Conservation (phyloP, 2,113 vertebrate genomes). For the Nyctibius bracteatus region DNA sequence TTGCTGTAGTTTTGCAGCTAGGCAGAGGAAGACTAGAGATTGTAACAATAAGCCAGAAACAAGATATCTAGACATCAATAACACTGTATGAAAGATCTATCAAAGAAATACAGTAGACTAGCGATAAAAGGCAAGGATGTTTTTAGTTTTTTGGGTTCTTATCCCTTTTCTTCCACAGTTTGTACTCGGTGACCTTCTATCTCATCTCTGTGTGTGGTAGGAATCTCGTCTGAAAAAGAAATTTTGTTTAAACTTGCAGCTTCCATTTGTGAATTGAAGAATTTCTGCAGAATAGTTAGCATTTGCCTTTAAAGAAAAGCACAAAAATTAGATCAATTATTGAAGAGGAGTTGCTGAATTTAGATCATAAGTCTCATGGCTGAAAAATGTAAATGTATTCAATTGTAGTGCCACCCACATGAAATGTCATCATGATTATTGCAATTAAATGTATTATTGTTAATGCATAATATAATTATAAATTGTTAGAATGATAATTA, state of each 20-base stretch:
- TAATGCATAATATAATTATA: not conserved
- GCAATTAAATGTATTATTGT: not conserved
- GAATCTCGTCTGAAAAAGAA: not conserved
- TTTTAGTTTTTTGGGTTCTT: not conserved
- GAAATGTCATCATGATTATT: not conserved
- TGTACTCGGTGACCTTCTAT: not conserved
- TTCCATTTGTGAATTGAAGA: not conserved
- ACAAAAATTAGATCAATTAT: not conserved
- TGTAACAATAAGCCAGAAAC: not conserved
- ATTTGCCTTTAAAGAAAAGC: not conserved
- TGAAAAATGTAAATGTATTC: not conserved
- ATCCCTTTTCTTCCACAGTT: too few relatives aligned
- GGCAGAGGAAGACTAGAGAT: not conserved
- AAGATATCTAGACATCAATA: constrained; percentile 11
- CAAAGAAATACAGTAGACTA: not conserved
- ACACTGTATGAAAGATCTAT: not conserved
- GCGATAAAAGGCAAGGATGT: not conserved
- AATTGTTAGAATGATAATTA: not conserved
- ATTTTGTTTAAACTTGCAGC: not conserved
- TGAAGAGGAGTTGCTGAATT: not conserved
- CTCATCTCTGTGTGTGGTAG: not conserved
- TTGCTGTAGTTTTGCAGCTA: not conserved
- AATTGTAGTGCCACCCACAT: not conserved
- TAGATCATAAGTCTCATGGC: not conserved
- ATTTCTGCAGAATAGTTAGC: not conserved